phyloP scores from a whole-genome alignment of 2,113 vertebrate species.

The Motacilla alba region DNA sequence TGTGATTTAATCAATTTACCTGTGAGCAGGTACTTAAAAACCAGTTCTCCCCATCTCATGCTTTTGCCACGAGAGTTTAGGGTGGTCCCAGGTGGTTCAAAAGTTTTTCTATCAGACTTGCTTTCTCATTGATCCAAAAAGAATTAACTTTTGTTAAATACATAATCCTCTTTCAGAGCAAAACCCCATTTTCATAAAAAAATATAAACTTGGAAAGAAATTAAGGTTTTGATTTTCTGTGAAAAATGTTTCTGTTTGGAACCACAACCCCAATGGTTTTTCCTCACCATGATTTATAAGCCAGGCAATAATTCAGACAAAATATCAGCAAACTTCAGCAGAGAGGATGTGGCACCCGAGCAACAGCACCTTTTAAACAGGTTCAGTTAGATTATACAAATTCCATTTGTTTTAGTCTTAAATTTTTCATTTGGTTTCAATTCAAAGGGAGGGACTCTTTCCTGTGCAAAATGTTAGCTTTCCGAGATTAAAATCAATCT shows the following conservation, averaged over 20 bases:
- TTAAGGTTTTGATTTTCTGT: not conserved
- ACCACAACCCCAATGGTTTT: not conserved
- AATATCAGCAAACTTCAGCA: not conserved
- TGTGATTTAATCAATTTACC: not conserved
- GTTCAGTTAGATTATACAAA: not conserved
- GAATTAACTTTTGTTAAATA: not conserved
- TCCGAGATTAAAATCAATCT: not conserved
- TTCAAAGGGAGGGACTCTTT: not conserved
- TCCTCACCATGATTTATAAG: not conserved
- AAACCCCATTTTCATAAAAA: not conserved
- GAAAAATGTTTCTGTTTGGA: not conserved
- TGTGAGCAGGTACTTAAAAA: not conserved
- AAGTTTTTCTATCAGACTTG: not conserved
- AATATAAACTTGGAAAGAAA: not conserved
- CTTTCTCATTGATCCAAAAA: not conserved
- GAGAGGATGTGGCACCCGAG: not conserved
- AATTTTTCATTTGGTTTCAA: not conserved
- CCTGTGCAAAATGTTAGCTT: not conserved
- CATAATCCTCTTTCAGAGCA: not conserved
- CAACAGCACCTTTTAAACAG: not conserved
- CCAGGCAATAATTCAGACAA: not conserved
- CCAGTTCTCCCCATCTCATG: not conserved
- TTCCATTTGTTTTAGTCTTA: not conserved
- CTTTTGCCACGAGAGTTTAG: not conserved
- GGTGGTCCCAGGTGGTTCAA: not conserved